phyloP scores from a whole-genome alignment of 2,888 invertebrate genomes.

The Allolobophora icterica region DNA sequence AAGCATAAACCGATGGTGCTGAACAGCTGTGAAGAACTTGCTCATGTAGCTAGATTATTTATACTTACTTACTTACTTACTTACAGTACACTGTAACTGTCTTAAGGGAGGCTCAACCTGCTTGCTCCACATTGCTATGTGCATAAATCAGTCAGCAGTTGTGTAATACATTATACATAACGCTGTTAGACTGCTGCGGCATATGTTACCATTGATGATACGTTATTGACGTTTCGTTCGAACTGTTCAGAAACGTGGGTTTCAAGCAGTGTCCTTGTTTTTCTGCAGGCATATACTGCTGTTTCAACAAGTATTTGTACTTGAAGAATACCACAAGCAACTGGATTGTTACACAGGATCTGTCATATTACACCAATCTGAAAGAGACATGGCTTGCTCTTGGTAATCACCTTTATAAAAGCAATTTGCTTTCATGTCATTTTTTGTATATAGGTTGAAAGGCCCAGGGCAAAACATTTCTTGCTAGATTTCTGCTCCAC shows the following conservation, averaged over 20 bases:
- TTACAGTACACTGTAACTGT: too few species aligned
- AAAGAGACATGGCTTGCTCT: constrained; percentile 69
- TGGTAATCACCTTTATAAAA: constrained; percentile 50
- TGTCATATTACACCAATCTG: constrained; percentile 70
- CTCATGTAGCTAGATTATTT: too few species aligned
- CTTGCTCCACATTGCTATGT: too few species aligned
- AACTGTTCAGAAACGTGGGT: neutral
- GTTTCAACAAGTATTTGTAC: constrained; percentile 71
- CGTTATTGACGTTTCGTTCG: neutral
- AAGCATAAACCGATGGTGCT: too few species aligned
- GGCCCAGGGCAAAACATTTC: neutral
- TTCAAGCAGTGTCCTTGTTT: neutral
- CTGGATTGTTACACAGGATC: constrained; percentile 53
- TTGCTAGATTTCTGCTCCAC: neutral
- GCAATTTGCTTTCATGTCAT: too few species aligned
- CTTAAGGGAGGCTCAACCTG: too few species aligned
- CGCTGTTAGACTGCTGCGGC: neutral
- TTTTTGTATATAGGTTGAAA: too few species aligned
- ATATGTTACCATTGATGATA: neutral
- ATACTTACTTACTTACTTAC: too few species aligned
- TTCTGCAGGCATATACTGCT: constrained; percentile 68
- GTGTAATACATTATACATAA: too few species aligned
- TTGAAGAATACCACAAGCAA: constrained; percentile 54
- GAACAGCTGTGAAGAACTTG: too few species aligned
- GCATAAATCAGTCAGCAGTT: too few species aligned